Conservation (phyloP, 2,888 invertebrate species). For the Acleris emargana region DNA sequence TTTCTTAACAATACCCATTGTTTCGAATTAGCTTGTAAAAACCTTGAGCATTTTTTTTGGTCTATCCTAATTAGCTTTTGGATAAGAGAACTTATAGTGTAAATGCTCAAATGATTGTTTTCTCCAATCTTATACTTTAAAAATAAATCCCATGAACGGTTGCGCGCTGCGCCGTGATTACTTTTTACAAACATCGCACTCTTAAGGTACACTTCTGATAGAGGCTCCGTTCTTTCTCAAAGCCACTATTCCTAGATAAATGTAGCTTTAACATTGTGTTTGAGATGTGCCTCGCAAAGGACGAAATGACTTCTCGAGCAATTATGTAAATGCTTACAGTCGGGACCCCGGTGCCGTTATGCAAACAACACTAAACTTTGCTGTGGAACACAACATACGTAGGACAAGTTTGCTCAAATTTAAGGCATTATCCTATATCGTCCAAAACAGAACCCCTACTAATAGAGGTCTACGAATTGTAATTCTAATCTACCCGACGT, state of each 20-base stretch:
- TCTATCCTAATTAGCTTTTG: too few species aligned
- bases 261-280: slow-evolving; percentile 21
- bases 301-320: slow-evolving; percentile 41
- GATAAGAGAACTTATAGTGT: too few species aligned
- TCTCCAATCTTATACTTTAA: neutral
- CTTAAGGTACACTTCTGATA: neutral
- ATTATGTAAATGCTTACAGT: slow-evolving; percentile 45
- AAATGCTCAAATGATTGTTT: too few species aligned
- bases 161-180: neutral
- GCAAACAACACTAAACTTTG: slow-evolving; percentile 44
- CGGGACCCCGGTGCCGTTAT: slow-evolving; percentile 43
- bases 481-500: slow-evolving; percentile 8
- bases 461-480: slow-evolving; percentile 27
- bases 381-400: slow-evolving; percentile 1
- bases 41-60: too few species aligned
- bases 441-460: slow-evolving; percentile 20
- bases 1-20: too few species aligned
- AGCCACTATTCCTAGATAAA: slow-evolving; percentile 22
- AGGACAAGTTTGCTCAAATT: slow-evolving; percentile 24
- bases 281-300: slow-evolving; percentile 17
- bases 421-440: slow-evolving; percentile 23
- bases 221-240: slow-evolving; percentile 9
- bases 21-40: too few species aligned
- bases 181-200: slow-evolving; percentile 2
- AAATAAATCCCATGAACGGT: neutral